Conservation (phyloP, 2,888 invertebrate species). For the Heliconius ethilla region DNA sequence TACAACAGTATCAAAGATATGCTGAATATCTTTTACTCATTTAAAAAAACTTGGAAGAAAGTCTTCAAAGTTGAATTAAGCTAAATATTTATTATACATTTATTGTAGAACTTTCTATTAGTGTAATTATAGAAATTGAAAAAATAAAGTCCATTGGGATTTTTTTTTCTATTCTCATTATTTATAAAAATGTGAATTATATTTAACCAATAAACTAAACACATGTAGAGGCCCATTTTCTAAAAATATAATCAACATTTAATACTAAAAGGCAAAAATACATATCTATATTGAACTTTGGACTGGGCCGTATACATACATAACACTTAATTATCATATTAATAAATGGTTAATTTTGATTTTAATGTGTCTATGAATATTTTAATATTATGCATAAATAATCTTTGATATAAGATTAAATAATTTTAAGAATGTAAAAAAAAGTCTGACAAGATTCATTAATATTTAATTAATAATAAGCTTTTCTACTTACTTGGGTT, state of each 20-base stretch:
- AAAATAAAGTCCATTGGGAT: neutral
- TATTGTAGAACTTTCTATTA: neutral
- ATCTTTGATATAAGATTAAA: neutral
- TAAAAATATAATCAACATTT: neutral
- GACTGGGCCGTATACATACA: neutral
- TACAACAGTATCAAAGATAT: no score
- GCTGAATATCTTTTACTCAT: no score
- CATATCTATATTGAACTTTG: conserved; percentile 32
- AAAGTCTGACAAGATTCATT: neutral
- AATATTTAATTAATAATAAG: neutral
- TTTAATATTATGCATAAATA: neutral
- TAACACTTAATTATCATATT: neutral
- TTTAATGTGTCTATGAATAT: neutral
- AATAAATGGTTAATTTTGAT: neutral
- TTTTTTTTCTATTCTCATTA: neutral
- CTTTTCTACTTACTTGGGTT: conserved; percentile 57
- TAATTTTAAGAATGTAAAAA: neutral
- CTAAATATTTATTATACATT: neutral
- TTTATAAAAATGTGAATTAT: neutral
- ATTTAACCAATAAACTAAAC: neutral
- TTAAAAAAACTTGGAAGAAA: no score
- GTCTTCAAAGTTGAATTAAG: neutral
- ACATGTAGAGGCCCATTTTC: neutral
- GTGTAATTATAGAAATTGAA: no score
- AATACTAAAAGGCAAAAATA: neutral